phyloP scores from a whole-genome alignment of 1,140 invertebrate genomes.

The Dermatophagoides farinae region DNA sequence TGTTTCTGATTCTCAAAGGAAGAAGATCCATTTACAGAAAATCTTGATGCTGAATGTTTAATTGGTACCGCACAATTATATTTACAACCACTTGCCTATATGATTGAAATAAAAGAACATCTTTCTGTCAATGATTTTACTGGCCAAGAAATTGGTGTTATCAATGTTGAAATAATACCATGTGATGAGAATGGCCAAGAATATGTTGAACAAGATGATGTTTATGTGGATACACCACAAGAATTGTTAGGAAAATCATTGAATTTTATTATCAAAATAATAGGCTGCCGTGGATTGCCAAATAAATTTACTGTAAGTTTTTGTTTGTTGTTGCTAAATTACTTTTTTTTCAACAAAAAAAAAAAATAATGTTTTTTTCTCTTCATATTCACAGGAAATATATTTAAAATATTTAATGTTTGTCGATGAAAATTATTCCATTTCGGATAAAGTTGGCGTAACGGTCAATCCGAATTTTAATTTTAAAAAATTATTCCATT shows the following conservation, averaged over 20 bases:
- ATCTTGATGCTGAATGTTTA: constrained; percentile 32
- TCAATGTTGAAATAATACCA: constrained; percentile 27
- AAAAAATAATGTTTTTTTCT: not conserved
- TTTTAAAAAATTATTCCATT: constrained; percentile 29
- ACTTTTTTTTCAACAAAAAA: constrained; percentile 14
- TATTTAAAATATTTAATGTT: constrained; percentile 35
- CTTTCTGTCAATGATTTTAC: constrained; percentile 33
- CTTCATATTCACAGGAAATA: constrained; percentile 28
- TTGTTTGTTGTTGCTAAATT: not conserved
- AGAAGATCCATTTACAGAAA: constrained; percentile 39
- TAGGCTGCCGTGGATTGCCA: constrained; percentile 29
- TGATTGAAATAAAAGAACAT: constrained; percentile 35
- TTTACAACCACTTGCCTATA: constrained; percentile 33
- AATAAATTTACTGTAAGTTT: constrained; percentile 30
- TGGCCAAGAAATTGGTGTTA: constrained; percentile 33
- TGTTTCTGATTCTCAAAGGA: constrained; percentile 27
- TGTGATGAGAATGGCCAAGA: constrained; percentile 24
- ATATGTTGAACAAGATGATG: constrained; percentile 31
- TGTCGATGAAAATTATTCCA: constrained; percentile 27
- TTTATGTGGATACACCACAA: constrained; percentile 30
- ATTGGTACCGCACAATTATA: constrained; percentile 38
- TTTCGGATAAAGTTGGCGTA: constrained; percentile 28
- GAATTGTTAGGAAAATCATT: constrained; percentile 29
- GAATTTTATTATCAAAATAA: constrained; percentile 31
- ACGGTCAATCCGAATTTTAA: constrained; percentile 36